Percentiles rank a stretch among this genome's conserved stretches.
phyloP scores from a whole-genome alignment of 2,113 vertebrate genomes.

The Cyprichromis sp. region DNA sequence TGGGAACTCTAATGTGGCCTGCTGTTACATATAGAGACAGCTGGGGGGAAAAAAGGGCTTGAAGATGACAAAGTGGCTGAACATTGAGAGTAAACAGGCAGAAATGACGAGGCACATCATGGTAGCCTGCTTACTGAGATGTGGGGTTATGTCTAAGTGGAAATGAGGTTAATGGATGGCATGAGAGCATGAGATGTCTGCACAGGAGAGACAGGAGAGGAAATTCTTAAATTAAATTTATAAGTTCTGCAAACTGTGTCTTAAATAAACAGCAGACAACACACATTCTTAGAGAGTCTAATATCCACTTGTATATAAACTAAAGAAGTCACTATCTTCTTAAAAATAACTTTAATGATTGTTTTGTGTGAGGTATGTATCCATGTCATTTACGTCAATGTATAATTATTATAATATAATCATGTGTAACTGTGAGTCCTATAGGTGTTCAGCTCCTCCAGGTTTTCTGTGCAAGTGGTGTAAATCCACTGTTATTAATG shows the following conservation, averaged over 20 bases:
- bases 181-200: background rate
- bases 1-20: background rate
- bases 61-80: background rate
- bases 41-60: background rate
- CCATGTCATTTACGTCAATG: background rate
- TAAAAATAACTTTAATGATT: slow-evolving; percentile 16
- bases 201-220: background rate
- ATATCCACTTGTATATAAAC: background rate
- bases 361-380: background rate
- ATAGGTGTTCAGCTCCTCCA: background rate
- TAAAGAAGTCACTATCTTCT: slow-evolving; percentile 1
- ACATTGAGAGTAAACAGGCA: background rate
- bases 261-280: background rate
- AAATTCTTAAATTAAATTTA: background rate
- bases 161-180: slow-evolving; percentile 16
- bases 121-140: background rate
- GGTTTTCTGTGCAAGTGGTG: background rate
- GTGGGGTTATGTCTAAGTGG: background rate
- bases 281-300: background rate
- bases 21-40: background rate
- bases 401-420: slow-evolving; percentile 3
- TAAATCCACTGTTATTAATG: background rate
- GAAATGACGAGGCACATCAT: background rate
- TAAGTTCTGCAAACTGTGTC: background rate
- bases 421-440: background rate